Base-by-base conservation (phyloP, 2,888 invertebrate genomes). In the Cerceris ruficornis region DNA sequence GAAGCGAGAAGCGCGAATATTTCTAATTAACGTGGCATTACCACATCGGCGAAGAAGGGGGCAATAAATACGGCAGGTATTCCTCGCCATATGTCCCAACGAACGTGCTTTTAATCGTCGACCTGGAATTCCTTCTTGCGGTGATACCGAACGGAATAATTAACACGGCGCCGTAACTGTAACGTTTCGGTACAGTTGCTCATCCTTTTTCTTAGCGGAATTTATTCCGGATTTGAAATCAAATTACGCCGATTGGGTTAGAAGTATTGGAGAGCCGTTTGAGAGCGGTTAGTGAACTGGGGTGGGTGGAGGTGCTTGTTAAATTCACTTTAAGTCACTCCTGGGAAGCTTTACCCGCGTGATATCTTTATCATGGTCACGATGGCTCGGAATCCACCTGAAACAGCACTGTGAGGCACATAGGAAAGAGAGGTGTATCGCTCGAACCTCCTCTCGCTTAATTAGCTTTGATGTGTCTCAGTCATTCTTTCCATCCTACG, bases 21-120 rank as follows among this genome's bases (percentile, higher is more conserved):
- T 85, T 83, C 75, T 85, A 84, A 84, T 85, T 84, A 84, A 85
- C 83, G 83, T 52, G 69, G 72, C 69, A 64, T 84, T 84, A 76
- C 77, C 65, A 62, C 74, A 72, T 69, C 69, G 75, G 79, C 50
- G 60, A 46, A 67, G 52, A n/a, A 14, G 39, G 28, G 28, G 60
- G 52, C 77, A 69, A 81, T 80, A 78, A 83, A 81, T 75, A 70
- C 77, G 75, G 14, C 60, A 61, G 50, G 54, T 85, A 84, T 80
- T 65, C 62, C 65, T 17, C 58, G 67, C 57, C 74, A 72, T 77
- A 73, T 82, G 84, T 79, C 73, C 79, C 83, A 74, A 83, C 61
- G 64, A 86, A 79, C 74, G 76, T 64, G 72, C 62, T 60, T 77
- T 85, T 78, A 82, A 84, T 85, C 73, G 75, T 43, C 75, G 62